Evolutionary conservation across 2,888 invertebrate genomes (phyloP).

Genomic region (Ormyrus labotus): DNA sequence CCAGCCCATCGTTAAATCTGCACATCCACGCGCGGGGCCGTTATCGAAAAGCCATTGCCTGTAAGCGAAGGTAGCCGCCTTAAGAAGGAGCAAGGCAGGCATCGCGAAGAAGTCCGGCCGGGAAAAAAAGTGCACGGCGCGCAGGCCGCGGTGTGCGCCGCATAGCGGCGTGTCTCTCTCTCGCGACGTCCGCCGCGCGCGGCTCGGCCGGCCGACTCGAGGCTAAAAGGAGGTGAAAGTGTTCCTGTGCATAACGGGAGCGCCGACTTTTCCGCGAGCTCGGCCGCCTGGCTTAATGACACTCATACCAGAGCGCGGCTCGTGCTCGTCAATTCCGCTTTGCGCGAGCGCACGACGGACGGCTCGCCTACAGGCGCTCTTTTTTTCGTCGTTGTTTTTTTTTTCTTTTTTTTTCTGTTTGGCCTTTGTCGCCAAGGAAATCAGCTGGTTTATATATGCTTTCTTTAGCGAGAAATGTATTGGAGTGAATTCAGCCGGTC

Average conservation of each 20-base stretch:
- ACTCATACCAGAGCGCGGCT: not conserved
- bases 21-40: too few relatives aligned
- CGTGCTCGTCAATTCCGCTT: not conserved
- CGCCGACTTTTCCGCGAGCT: slow-evolving; percentile 65
- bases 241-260: slow-evolving; percentile 72
- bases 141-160: too few relatives aligned
- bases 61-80: too few relatives aligned
- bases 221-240: slow-evolving; percentile 72
- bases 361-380: slow-evolving; percentile 12
- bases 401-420: not conserved
- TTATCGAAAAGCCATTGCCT: too few relatives aligned
- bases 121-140: not conserved
- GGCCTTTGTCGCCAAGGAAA: not conserved
- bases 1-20: too few relatives aligned
- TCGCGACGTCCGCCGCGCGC: slow-evolving; percentile 2
- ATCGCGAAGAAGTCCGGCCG: not conserved
- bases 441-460: too few relatives aligned
- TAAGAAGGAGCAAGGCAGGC: not conserved
- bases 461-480: too few relatives aligned
- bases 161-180: too few relatives aligned
- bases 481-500: too few relatives aligned
- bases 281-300: not conserved
- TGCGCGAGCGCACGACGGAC: not conserved
- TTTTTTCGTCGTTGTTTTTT: not conserved
- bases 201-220: slow-evolving; percentile 59